Evolutionary conservation across 1,140 invertebrate species (phyloP).

Genomic region (Reticulitermes speratus): DNA sequence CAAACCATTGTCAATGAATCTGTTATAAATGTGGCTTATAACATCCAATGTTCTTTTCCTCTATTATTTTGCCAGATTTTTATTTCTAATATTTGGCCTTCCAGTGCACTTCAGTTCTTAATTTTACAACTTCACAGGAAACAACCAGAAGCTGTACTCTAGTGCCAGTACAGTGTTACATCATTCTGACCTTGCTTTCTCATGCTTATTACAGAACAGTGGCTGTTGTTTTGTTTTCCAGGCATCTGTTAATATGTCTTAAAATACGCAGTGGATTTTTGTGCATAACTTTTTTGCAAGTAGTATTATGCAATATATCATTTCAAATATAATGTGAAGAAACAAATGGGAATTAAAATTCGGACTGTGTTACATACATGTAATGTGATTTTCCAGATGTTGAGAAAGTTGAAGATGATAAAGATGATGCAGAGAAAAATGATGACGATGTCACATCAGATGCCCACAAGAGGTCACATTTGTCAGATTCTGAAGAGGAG

Average conservation of each 20-base stretch:
- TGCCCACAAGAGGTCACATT: neutral
- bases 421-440: constrained; percentile 42
- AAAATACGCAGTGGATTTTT: too few relatives aligned
- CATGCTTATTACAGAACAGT: too few relatives aligned
- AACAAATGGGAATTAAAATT: too few relatives aligned
- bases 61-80: neutral
- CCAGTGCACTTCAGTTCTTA: neutral
- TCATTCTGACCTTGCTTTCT: too few relatives aligned
- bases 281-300: too few relatives aligned
- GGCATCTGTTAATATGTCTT: too few relatives aligned
- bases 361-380: too few relatives aligned
- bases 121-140: neutral
- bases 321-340: too few relatives aligned
- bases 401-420: constrained; percentile 32
- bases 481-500: constrained; percentile 46
- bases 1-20: neutral
- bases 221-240: too few relatives aligned
- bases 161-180: too few relatives aligned
- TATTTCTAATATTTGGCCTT: neutral
- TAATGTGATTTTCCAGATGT: neutral
- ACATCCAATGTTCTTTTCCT: neutral
- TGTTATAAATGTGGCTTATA: neutral
- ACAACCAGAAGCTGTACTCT: too few relatives aligned
- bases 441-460: constrained; percentile 40
- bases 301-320: too few relatives aligned